phyloP scores from a whole-genome alignment of 2,113 vertebrate genomes.

The Rallus limicola region DNA sequence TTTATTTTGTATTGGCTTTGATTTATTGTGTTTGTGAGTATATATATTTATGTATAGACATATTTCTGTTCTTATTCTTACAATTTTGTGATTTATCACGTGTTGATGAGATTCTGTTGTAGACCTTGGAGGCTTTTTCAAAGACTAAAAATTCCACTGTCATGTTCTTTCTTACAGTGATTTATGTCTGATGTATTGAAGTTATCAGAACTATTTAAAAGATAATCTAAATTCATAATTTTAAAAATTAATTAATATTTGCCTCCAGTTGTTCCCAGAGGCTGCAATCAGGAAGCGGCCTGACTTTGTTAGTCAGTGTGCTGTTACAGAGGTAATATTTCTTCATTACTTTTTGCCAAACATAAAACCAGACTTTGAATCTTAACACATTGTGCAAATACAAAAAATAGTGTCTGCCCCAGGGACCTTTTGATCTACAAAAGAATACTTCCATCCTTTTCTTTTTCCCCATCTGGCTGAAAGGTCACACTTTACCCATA shows the following conservation, averaged over 20 bases:
- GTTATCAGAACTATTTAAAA: conserved; percentile 28
- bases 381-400: neutral
- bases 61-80: conserved; percentile 12
- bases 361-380: neutral
- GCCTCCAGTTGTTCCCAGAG: neutral
- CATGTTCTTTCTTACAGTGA: conserved; percentile 13
- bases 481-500: neutral
- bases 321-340: neutral
- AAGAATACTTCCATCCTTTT: neutral
- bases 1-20: neutral
- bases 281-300: neutral
- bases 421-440: neutral
- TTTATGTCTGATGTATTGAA: conserved; percentile 8
- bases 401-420: neutral
- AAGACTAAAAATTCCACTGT: conserved; percentile 31
- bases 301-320: neutral
- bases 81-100: conserved; percentile 19
- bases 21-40: neutral
- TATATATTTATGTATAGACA: neutral
- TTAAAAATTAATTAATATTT: conserved; percentile 24
- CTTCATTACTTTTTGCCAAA: neutral
- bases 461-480: neutral
- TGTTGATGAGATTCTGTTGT: conserved; percentile 28
- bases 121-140: conserved; percentile 7
- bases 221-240: neutral